Conservation (phyloP, 2,888 invertebrate species). For the Lasiommata megera region DNA sequence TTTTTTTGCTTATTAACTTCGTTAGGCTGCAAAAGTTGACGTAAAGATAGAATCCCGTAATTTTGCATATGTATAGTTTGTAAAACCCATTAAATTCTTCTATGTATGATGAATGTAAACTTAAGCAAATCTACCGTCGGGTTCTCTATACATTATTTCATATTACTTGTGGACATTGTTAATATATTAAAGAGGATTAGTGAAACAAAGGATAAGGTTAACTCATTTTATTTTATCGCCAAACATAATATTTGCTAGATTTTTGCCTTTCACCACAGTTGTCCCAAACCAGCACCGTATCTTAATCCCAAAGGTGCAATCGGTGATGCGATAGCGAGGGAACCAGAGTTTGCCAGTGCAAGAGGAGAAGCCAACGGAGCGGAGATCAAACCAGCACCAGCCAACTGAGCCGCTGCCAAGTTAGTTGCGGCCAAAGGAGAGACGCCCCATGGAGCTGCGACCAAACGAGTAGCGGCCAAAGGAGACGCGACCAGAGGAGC, state of each 20-base stretch:
- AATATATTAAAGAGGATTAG: too few species aligned
- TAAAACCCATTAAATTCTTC: too few species aligned
- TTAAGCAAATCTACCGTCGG: too few species aligned
- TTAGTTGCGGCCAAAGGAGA: neutral
- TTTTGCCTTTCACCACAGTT: conserved; percentile 49
- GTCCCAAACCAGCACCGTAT: conserved; percentile 38
- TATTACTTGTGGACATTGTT: too few species aligned
- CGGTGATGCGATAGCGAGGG: conserved; percentile 33
- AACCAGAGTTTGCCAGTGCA: conserved; percentile 6
- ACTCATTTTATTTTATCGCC: neutral
- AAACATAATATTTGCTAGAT: conserved; percentile 17
- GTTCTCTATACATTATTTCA: too few species aligned
- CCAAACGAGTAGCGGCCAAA: conserved; percentile 10
- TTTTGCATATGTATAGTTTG: too few species aligned
- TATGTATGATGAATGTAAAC: too few species aligned
- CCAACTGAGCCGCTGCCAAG: conserved; percentile 2
- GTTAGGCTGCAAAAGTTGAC: too few species aligned
- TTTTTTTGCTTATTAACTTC: too few species aligned
- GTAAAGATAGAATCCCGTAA: too few species aligned
- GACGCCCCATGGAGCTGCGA: conserved; percentile 8
- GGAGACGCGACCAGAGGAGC: conserved; percentile 38
- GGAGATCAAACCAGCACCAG: conserved; percentile 23
- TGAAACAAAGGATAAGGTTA: neutral
- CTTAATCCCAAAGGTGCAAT: conserved; percentile 36
- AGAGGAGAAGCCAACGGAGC: conserved; percentile 31